These are phyloP conservation scores for Pteria penguin DNA, from an alignment of 2,888 invertebrate genomes.

Conservation along the genomic window DNA sequence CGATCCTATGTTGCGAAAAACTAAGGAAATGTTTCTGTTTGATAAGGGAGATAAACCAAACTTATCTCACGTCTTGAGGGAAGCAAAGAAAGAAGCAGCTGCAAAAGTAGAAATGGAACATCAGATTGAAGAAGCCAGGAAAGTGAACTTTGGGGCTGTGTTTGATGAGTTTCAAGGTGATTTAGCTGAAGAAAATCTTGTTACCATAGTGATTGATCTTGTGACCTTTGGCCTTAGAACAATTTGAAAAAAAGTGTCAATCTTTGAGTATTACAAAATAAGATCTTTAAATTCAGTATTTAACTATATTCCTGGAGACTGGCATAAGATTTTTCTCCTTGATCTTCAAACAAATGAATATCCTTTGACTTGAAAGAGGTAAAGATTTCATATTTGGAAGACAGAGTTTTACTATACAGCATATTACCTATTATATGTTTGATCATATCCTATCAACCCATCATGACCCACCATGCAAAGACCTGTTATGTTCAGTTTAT, in stretches of 20 bases:
- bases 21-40: slow-evolving; percentile 86
- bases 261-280: neutral
- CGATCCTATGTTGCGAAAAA: slow-evolving; percentile 90
- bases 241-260: too few species aligned
- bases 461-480: too few species aligned
- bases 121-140: slow-evolving; percentile 83
- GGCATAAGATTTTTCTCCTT: too few species aligned
- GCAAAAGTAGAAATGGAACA: slow-evolving; percentile 81
- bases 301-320: neutral
- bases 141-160: slow-evolving; percentile 83
- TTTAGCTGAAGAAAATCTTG: too few species aligned
- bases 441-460: too few species aligned
- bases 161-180: slow-evolving; percentile 93
- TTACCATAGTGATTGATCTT: too few species aligned
- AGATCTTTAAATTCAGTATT: neutral
- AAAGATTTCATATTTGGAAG: too few species aligned
- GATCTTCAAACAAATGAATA: too few species aligned
- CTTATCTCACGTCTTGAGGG: slow-evolving; percentile 83
- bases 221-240: too few species aligned
- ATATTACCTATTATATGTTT: neutral
- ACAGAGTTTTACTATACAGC: too few species aligned
- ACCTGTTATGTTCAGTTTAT: too few species aligned
- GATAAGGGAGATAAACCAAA: slow-evolving; percentile 73
- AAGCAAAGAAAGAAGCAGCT: slow-evolving; percentile 85
- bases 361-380: too few species aligned